Evolutionary conservation across 2,113 vertebrate genomes (phyloP).

Genomic region (Rhagologus leucostigma): DNA sequence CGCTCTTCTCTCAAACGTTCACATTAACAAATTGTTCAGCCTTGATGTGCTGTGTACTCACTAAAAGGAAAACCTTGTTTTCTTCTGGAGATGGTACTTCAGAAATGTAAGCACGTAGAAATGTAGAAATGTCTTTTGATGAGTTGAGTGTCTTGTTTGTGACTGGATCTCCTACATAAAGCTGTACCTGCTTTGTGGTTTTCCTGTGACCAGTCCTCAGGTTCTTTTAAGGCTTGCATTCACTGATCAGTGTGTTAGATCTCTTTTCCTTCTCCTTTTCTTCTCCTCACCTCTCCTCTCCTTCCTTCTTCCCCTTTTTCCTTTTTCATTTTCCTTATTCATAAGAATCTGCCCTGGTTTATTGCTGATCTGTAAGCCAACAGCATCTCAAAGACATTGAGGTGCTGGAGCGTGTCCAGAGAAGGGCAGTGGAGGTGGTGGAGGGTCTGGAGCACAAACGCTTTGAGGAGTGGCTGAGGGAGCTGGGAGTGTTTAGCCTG

Average conservation of each 20-base stretch:
- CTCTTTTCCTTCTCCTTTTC: background rate
- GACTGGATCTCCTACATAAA: background rate
- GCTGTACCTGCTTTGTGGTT: background rate
- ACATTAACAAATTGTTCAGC: background rate
- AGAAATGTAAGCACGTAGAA: background rate
- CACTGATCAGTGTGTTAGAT: background rate
- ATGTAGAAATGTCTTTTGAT: background rate
- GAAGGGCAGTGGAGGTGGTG: background rate
- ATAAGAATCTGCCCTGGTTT: background rate
- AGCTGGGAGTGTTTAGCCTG: background rate
- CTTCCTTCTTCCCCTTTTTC: background rate
- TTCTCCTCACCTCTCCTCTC: background rate
- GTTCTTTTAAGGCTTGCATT: background rate
- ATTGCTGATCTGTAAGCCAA: background rate
- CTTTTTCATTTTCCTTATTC: background rate
- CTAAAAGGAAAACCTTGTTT: background rate
- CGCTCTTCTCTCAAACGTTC: background rate
- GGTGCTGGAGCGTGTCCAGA: background rate
- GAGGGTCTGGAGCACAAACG: background rate
- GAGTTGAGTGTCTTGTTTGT: background rate
- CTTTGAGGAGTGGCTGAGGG: background rate
- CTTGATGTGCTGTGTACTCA: background rate
- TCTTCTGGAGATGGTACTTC: background rate
- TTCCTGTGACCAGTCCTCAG: background rate
- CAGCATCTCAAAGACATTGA: background rate